These are phyloP conservation scores for Notodonta ziczac DNA, from an alignment of 2,888 invertebrate genomes.

Conservation along the genomic window DNA sequence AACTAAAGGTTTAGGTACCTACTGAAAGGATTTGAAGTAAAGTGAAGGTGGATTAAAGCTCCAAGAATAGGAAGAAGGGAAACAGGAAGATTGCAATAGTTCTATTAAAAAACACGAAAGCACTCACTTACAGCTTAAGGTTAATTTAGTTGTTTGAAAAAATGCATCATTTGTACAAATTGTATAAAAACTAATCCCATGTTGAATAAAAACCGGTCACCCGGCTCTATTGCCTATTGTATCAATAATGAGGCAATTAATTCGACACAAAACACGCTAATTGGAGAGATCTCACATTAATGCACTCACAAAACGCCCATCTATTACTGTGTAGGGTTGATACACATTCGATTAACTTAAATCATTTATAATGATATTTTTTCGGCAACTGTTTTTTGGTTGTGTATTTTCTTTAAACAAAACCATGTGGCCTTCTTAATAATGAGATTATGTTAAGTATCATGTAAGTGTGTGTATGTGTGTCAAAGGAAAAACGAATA, in stretches of 20 bases:
- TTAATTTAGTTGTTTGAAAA: constrained; percentile 13
- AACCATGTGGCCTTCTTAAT: too few relatives aligned
- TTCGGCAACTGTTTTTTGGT: too few relatives aligned
- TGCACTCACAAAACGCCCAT: constrained; percentile 30
- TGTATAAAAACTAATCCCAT: neutral
- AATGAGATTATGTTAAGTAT: too few relatives aligned
- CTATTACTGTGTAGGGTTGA: constrained; percentile 31
- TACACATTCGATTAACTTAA: constrained; percentile 4
- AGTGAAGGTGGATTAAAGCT: too few relatives aligned
- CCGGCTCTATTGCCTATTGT: constrained; percentile 27
- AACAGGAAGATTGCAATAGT: too few relatives aligned
- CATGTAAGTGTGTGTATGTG: too few relatives aligned
- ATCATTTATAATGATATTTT: neutral
- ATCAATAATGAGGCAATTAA: constrained; percentile 45
- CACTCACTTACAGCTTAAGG: neutral
- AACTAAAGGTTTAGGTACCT: too few relatives aligned
- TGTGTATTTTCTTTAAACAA: too few relatives aligned
- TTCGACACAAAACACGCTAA: constrained; percentile 60
- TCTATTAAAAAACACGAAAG: too few relatives aligned
- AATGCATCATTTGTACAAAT: constrained; percentile 12
- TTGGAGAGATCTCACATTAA: constrained; percentile 56
- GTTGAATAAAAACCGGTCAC: constrained; percentile 34
- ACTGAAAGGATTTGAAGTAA: too few relatives aligned
- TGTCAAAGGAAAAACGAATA: too few relatives aligned
- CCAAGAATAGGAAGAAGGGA: too few relatives aligned